Evolutionary conservation across 2,888 invertebrate species (phyloP).

Genomic region (Ormyrus pomaceus): DNA sequence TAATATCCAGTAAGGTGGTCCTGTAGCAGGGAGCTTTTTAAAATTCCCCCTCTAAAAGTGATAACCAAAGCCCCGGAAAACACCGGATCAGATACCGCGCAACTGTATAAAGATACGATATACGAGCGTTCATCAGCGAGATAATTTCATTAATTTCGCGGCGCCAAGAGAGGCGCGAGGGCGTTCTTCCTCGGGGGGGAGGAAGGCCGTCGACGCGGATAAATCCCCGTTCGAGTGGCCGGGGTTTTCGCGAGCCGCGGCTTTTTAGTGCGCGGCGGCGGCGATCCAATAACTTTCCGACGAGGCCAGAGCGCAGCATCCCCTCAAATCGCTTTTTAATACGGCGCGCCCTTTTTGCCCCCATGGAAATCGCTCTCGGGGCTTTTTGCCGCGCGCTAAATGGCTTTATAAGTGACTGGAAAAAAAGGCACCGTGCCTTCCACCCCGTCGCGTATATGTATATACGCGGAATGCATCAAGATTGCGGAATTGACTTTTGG

Average conservation of each 20-base stretch:
- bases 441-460: not conserved
- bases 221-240: too few species aligned
- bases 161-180: not conserved
- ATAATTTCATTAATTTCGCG: not conserved
- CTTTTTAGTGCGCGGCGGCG: not conserved
- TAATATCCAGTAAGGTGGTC: too few species aligned
- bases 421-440: not conserved
- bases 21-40: too few species aligned
- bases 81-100: too few species aligned
- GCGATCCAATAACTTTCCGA: slow-evolving; percentile 35
- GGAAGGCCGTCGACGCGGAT: too few species aligned
- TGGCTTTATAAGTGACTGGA: slow-evolving; percentile 43
- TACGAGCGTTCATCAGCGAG: too few species aligned
- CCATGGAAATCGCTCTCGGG: slow-evolving; percentile 38
- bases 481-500: slow-evolving; percentile 45
- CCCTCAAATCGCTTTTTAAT: slow-evolving; percentile 50
- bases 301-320: slow-evolving; percentile 9
- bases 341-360: slow-evolving; percentile 14
- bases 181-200: not conserved
- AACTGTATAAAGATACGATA: too few species aligned
- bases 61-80: too few species aligned
- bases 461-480: slow-evolving; percentile 42
- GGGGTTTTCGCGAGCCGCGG: too few species aligned
- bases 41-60: too few species aligned
- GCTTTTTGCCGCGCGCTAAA: slow-evolving; percentile 30